Evolutionary conservation across 2,797 vertebrate species (phyloP), one percentile per base, ranked within the genome.

Genomic region (Macropus fuliginosus): DNA sequence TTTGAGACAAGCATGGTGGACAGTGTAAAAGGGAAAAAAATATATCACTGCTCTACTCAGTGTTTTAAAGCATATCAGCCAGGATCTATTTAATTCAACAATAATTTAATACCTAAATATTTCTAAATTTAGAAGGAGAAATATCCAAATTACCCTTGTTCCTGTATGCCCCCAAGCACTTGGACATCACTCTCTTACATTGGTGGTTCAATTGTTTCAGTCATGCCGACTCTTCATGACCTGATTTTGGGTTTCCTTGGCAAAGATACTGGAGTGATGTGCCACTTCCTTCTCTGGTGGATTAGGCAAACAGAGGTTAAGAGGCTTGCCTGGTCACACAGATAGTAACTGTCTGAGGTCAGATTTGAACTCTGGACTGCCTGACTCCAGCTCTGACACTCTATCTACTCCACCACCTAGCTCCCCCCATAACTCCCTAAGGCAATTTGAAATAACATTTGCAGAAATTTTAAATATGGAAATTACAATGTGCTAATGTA

Each of bases 361-460:
- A 40, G 5, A 74, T 74, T 74, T 74, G 66, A 40, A 18, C 5
- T 40, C n/a, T 40, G 34, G 66, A 6, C 18, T 40, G 14, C 3
- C 28, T n/a, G n/a, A n/a, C 9, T 31, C 1, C 3, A 34, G 59
- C 0, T 3, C 59, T 31, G 29, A 2, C 12, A 5, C 12, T 62
- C 12, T 62, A 34, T 31, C 6, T 57, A 57, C 28, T 57, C 27
- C 0, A 10, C 27, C 56, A 57, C 28, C 8, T 59, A 59, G 56
- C 27, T 57, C 1, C 1, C 29, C 11, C 57, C 57, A 31, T 13
- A 66, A n/a, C 12, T 66, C 59, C n/a, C 31, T 34, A 66, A 16
- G 0, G n/a, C 4, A 66, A 66, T 66, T 16, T 62, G 28, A 62
- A 31, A 29, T 62, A 62, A 62, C 8, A 62, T 62, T 31, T 62